Base-by-base conservation (phyloP, 64 coral and sea anemone species). In the Porites lutea region DNA sequence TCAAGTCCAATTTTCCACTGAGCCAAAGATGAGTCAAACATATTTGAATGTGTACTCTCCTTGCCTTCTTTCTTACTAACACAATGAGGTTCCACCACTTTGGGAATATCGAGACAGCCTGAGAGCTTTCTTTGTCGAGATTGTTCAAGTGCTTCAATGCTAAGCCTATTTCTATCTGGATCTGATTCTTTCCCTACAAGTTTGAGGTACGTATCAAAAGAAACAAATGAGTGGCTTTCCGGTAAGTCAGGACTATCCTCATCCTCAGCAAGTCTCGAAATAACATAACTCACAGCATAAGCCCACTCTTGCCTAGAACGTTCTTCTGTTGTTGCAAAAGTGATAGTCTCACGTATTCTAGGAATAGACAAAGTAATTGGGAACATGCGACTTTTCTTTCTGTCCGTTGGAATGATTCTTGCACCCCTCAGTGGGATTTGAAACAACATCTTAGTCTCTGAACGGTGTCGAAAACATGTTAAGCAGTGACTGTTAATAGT, bases 361-460 rank as follows among this genome's bases (percentile, higher is more conserved):
- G 95, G 91, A 85, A 96, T 76, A 16, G 95, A 96, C 74, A 96
- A 52, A 60, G 95, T 93, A 11, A 96, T 72, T 3, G 95, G 91
- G 71, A 94, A 96, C 91, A 96, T 93, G 78, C 87, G 85, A 37
- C 95, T 96, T 20, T 78, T 72, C 63, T 93, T 96, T 14, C 87
- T 82, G 5, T 96, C 95, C 15, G 88, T 91, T 72, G 92, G 70
- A 49, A 96, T 75, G 57, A 96, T 65, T 83, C 75, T 96, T 16
- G 88, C 95, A 58, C 90, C 86, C 43, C 78, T 92, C 3, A 96
- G 88, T 13, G 95, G 95, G 78, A 96, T 94, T 80, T 96, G 87
- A 82, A 96, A 96, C 22, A 96, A 79, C 95, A 96, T 94, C 58
- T 93, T 96, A 19, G 77, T 81, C 20, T 96, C 95, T 82, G 91